A percentile compares a stretch with the other conserved stretches of the same genome.
phyloP scores from a whole-genome alignment of 2,113 vertebrate species.

The Amia ocellicauda region DNA sequence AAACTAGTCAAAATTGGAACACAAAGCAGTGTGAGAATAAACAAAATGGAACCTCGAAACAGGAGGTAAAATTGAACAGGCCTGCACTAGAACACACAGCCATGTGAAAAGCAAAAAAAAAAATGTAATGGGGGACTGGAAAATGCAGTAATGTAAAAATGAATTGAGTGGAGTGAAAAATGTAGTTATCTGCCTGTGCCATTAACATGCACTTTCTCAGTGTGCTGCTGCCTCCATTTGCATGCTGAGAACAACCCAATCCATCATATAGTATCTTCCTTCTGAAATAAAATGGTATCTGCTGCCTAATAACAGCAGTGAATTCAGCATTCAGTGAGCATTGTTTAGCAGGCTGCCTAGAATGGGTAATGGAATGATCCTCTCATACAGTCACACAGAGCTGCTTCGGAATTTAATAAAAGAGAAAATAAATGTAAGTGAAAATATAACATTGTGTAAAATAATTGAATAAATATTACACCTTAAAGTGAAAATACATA shows the following conservation, averaged over 20 bases:
- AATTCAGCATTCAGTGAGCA: neutral
- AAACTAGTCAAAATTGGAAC: neutral
- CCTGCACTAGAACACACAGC: neutral
- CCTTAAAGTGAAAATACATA: too few relatives aligned
- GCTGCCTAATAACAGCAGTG: neutral
- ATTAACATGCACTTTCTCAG: neutral
- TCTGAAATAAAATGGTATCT: neutral
- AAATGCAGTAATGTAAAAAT: slow-evolving; percentile 11
- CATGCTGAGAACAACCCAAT: neutral
- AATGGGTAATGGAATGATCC: neutral
- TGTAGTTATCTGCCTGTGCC: slow-evolving; percentile 4
- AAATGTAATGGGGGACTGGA: too few relatives aligned
- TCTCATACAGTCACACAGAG: too few relatives aligned
- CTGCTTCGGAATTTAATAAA: too few relatives aligned
- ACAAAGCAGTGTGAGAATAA: neutral
- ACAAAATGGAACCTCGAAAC: neutral
- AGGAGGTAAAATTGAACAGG: too few relatives aligned
- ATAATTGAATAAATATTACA: too few relatives aligned
- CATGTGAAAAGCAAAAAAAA: neutral
- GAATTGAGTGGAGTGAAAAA: neutral
- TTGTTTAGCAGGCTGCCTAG: neutral
- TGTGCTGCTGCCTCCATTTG: neutral
- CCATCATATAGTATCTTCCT: neutral
- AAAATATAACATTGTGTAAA: too few relatives aligned
- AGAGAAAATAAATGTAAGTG: too few relatives aligned